A percentile compares a stretch with the other conserved stretches of the same genome.
Evolutionary conservation across 2,113 vertebrate genomes (phyloP).

Genomic region (Hyperoodon ampullatus): DNA sequence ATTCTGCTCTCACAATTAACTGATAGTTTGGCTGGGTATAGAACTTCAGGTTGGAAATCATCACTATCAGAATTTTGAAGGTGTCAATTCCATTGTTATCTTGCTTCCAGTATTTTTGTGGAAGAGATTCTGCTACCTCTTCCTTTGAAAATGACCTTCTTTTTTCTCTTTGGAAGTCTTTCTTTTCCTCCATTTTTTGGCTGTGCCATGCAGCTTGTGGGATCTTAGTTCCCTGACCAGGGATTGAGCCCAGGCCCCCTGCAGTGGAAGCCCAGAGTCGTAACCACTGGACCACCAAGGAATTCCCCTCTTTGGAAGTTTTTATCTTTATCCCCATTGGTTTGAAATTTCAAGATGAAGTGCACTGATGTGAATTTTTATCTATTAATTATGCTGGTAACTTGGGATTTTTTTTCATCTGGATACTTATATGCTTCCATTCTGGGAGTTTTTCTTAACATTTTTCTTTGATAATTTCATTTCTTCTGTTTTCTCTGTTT

Average conservation of each 20-base stretch:
- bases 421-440: not conserved
- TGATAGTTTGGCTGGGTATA: no score
- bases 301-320: not conserved
- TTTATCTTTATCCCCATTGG: not conserved
- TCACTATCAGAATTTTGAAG: not conserved
- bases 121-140: not conserved
- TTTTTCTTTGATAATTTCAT: not conserved
- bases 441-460: not conserved
- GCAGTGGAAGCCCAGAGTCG: not conserved
- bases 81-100: not conserved
- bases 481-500: not conserved
- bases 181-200: not conserved
- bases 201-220: not conserved
- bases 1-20: no score
- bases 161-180: not conserved
- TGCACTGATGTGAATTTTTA: no score
- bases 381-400: not conserved
- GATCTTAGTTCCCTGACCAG: not conserved
- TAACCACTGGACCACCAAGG: not conserved
- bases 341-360: not conserved
- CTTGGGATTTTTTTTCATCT: not conserved
- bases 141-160: not conserved
- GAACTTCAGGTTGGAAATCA: not conserved
- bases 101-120: not conserved
- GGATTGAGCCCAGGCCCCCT: not conserved